Conservation (phyloP, 2,888 invertebrate species). For the Trimorus sp. region DNA sequence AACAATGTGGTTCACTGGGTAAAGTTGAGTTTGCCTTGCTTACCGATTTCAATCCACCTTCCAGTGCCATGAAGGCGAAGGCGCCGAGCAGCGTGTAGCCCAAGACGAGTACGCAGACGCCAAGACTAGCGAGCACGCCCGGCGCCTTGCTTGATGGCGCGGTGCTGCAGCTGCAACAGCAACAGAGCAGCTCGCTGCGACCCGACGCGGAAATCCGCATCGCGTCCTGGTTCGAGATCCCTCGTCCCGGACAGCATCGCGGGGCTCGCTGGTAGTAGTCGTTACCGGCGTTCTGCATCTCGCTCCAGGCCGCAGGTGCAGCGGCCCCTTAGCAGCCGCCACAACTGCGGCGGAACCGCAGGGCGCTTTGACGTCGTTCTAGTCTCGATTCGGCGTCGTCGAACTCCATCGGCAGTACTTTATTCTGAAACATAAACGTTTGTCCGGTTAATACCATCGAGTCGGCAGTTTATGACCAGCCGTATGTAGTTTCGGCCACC, state of each 20-base stretch:
- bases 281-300: constrained; percentile 76
- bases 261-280: constrained; percentile 77
- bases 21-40: constrained; percentile 12
- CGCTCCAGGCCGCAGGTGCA: constrained; percentile 72
- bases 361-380: constrained; percentile 72
- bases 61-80: constrained; percentile 93
- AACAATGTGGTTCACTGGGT: no score
- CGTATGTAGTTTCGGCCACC: not conserved
- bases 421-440: constrained; percentile 57
- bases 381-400: constrained; percentile 62
- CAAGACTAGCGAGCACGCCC: constrained; percentile 90
- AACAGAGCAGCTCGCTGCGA: constrained; percentile 82
- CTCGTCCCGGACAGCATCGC: constrained; percentile 76
- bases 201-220: constrained; percentile 69
- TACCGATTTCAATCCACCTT: constrained; percentile 84
- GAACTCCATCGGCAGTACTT: constrained; percentile 46
- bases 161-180: constrained; percentile 84
- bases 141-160: constrained; percentile 80
- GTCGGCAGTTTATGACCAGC: constrained; percentile 11
- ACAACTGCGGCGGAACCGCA: constrained; percentile 75
- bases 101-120: constrained; percentile 92
- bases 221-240: constrained; percentile 67
- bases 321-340: constrained; percentile 71
- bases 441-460: not conserved
- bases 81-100: constrained; percentile 96